phyloP scores from a whole-genome alignment of 2,113 vertebrate genomes.

The Mionectes macconnelli region DNA sequence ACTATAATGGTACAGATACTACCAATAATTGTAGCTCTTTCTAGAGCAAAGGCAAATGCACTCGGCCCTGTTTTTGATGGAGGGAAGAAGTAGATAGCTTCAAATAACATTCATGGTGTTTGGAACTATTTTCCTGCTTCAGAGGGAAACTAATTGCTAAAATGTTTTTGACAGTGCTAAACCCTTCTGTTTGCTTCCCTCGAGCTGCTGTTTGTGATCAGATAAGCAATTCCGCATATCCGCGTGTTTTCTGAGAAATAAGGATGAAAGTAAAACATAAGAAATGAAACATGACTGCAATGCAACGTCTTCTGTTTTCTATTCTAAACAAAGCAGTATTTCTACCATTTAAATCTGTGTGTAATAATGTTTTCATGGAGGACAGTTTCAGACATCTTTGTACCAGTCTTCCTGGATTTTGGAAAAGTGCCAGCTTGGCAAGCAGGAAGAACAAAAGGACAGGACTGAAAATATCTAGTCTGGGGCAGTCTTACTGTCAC shows the following conservation, averaged over 20 bases:
- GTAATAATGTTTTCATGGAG: background rate
- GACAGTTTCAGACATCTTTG: constrained; percentile 9
- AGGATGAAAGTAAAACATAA: background rate
- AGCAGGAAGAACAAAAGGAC: constrained; percentile 55
- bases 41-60: background rate
- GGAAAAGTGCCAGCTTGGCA: constrained; percentile 36
- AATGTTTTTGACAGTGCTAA: background rate
- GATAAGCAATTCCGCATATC: constrained; percentile 36
- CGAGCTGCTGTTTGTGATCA: constrained; percentile 25
- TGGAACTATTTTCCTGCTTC: background rate
- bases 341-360: background rate
- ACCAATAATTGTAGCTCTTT: background rate
- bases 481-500: constrained; percentile 23
- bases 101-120: background rate
- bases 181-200: constrained; percentile 5
- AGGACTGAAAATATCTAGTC: constrained; percentile 47
- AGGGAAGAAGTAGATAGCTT: background rate
- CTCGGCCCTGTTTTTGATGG: background rate
- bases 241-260: background rate
- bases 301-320: background rate
- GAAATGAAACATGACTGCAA: background rate
- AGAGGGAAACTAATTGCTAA: background rate
- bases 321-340: background rate
- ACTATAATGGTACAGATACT: background rate
- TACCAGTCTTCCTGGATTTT: background rate